These are phyloP conservation scores for Drosophila burlai DNA, from an alignment of 1,140 invertebrate species.

Conservation along the genomic window DNA sequence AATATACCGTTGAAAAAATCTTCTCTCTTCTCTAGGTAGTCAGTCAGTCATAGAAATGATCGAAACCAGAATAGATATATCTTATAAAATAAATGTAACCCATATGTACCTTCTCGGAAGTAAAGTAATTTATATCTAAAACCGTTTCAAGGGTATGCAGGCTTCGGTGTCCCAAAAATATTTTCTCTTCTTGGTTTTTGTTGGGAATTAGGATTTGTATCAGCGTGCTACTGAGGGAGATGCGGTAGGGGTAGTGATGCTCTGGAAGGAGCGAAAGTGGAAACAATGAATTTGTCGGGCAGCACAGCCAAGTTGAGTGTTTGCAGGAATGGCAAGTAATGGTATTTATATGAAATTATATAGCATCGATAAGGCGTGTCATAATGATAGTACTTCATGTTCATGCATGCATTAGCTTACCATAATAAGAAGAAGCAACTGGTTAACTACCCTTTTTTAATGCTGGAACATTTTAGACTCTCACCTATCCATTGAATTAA, in stretches of 20 bases:
- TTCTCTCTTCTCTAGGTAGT: background rate
- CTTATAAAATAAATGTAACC: too few relatives aligned
- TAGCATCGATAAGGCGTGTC: background rate
- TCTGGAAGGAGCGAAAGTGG: constrained; percentile 17
- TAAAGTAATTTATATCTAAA: too few relatives aligned
- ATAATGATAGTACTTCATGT: too few relatives aligned
- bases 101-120: too few relatives aligned
- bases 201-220: constrained; percentile 37
- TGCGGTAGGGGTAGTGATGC: background rate
- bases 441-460: too few relatives aligned
- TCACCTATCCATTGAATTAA: background rate
- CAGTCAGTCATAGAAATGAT: too few relatives aligned
- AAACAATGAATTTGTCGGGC: constrained; percentile 36
- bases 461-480: too few relatives aligned
- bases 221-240: background rate
- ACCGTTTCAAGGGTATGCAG: background rate
- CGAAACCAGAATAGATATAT: too few relatives aligned
- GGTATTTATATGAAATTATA: background rate
- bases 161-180: background rate
- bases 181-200: background rate
- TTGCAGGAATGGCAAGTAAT: background rate
- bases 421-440: too few relatives aligned
- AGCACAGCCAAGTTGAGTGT: constrained; percentile 10
- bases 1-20: background rate
- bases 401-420: background rate